Conservation (phyloP, 1,140 invertebrate species). For the Oscheius sp. region DNA sequence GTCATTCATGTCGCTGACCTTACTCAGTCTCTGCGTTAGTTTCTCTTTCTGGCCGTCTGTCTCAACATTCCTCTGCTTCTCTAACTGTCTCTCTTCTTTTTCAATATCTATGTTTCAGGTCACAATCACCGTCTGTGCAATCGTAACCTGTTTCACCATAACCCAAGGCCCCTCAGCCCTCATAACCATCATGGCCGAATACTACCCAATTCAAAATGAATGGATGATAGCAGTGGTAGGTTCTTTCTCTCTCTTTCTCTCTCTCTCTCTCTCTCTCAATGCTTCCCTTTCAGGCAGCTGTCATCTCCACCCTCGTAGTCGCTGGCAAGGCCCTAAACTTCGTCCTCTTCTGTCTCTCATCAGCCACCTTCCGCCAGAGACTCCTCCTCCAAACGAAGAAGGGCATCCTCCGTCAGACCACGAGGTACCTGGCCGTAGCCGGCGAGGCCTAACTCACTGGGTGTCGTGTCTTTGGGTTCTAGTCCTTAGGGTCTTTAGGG, state of each 20-base stretch:
- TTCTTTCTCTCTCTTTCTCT: neutral
- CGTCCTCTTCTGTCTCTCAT: constrained; percentile 37
- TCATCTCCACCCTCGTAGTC: constrained; percentile 22
- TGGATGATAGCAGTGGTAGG: constrained; percentile 20
- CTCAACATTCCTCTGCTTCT: no score
- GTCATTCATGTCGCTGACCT: no score
- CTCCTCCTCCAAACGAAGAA: constrained; percentile 22
- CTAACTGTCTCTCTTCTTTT: no score
- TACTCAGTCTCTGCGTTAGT: no score
- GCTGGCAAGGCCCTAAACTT: constrained; percentile 32
- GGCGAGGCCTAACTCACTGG: no score
- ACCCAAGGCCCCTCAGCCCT: constrained; percentile 43
- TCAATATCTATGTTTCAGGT: no score
- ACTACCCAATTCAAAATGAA: constrained; percentile 18
- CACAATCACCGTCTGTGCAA: constrained; percentile 40
- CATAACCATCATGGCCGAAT: constrained; percentile 28
- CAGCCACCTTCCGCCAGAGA: constrained; percentile 32
- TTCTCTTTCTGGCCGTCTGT: no score
- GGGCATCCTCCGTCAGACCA: neutral
- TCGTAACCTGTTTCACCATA: constrained; percentile 42
- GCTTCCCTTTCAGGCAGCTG: constrained; percentile 11
- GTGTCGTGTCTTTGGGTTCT: neutral
- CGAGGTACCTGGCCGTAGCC: neutral
- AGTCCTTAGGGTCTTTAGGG: neutral
- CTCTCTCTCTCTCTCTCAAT: neutral